A percentile compares a stretch with the other conserved stretches of the same genome.
Conservation (phyloP, 1,140 invertebrate species). For the Daktulosphaira vitifoliae region DNA sequence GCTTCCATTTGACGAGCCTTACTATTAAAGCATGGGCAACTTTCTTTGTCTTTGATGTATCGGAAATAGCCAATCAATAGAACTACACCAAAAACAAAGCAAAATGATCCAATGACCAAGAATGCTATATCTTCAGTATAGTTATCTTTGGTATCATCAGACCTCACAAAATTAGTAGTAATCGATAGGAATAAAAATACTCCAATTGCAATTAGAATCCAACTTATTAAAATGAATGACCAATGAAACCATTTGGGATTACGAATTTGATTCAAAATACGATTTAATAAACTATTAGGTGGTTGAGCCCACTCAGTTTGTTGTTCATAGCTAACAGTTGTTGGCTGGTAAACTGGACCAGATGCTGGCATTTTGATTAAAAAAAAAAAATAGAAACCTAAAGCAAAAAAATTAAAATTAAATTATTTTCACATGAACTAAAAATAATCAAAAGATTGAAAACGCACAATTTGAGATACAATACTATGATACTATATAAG, state of each 20-base stretch:
- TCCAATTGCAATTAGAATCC: neutral
- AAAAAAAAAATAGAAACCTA: neutral
- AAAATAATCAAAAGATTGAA: too few species aligned
- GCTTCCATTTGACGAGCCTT: conserved; percentile 42
- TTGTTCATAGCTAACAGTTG: conserved; percentile 34
- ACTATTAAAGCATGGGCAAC: conserved; percentile 40
- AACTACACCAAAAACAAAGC: conserved; percentile 38
- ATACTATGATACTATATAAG: too few species aligned
- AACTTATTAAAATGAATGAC: conserved; percentile 15
- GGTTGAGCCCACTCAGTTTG: conserved; percentile 32
- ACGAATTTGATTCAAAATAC: conserved; percentile 18
- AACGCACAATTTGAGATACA: too few species aligned
- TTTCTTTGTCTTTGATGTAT: conserved; percentile 40
- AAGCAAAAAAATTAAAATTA: too few species aligned
- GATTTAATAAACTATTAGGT: conserved; percentile 12
- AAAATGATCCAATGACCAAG: conserved; percentile 38
- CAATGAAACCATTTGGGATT: conserved; percentile 13
- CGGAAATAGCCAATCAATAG: conserved; percentile 38
- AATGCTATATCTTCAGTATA: conserved; percentile 22
- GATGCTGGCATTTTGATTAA: conserved; percentile 24
- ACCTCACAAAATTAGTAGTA: neutral
- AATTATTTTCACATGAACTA: too few species aligned
- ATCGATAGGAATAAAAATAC: conserved; percentile 10
- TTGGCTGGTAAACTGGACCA: conserved; percentile 33
- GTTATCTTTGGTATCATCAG: conserved; percentile 7